phyloP scores from a whole-genome alignment of 2,113 vertebrate genomes.

The Sinocyclocheilus anshuiensis region DNA sequence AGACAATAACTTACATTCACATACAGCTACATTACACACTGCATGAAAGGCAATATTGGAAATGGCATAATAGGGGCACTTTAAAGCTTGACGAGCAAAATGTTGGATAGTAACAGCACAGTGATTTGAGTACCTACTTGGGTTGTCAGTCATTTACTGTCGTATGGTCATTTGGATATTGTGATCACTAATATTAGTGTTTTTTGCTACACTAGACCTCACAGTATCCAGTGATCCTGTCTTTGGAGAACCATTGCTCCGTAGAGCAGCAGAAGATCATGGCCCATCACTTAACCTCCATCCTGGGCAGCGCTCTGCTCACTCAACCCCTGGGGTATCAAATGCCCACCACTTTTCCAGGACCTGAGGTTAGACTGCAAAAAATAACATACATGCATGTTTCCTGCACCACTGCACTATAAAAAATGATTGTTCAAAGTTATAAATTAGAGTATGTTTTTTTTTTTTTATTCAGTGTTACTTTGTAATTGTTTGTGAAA shows the following conservation, averaged over 20 bases:
- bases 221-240: slow-evolving; percentile 90
- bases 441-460: no score
- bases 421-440: no score
- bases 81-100: not conserved
- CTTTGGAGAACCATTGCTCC: slow-evolving; percentile 94
- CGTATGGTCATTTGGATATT: not conserved
- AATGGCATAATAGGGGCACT: not conserved
- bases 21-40: no score
- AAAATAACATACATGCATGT: not conserved
- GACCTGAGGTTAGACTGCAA: slow-evolving; percentile 82
- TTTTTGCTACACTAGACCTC: slow-evolving; percentile 76
- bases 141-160: not conserved
- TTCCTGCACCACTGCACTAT: not conserved
- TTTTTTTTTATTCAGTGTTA: no score
- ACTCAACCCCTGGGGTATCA: slow-evolving; percentile 76
- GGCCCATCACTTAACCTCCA: slow-evolving; percentile 81
- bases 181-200: not conserved
- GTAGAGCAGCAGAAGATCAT: slow-evolving; percentile 90
- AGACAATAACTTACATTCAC: no score
- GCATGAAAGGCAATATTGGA: no score
- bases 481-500: no score
- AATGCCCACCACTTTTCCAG: slow-evolving; percentile 82
- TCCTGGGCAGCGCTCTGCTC: slow-evolving; percentile 85
- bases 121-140: not conserved
- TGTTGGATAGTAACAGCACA: no score